Evolutionary conservation across 2,888 invertebrate species (phyloP).

Genomic region (Petrolisthes manimaculis): DNA sequence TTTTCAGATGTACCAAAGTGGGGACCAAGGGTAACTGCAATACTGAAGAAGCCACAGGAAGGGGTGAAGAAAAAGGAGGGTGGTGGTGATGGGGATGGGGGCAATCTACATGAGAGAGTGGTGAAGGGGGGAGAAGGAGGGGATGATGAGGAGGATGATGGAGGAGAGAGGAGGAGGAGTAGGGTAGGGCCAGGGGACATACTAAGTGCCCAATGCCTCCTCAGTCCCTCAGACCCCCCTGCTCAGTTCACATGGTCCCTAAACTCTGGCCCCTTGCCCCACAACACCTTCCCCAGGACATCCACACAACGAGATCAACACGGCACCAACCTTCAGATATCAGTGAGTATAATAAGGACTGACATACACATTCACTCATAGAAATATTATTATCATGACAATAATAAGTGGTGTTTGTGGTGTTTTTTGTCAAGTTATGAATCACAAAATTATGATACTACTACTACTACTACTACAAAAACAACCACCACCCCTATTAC

Average conservation of each 20-base stretch:
- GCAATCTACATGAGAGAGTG: not conserved
- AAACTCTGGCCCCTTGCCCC: slow-evolving; percentile 1
- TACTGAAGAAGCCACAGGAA: too few species aligned
- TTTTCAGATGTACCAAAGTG: slow-evolving; percentile 30
- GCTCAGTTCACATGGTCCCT: slow-evolving; percentile 29
- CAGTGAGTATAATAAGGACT: not conserved
- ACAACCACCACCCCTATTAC: too few species aligned
- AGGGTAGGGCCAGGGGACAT: slow-evolving; percentile 40
- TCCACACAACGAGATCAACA: slow-evolving; percentile 20
- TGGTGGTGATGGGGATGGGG: not conserved
- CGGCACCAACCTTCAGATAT: slow-evolving; percentile 26
- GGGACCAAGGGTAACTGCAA: slow-evolving; percentile 20
- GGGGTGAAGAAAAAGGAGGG: not conserved
- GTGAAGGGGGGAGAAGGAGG: not conserved
- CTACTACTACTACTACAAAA: too few species aligned
- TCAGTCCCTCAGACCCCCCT: slow-evolving; percentile 37
- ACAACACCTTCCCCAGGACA: slow-evolving; percentile 2
- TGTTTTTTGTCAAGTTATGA: not conserved
- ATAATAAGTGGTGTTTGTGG: not conserved
- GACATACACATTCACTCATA: not conserved
- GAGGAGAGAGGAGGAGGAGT: not conserved
- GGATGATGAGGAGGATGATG: not conserved
- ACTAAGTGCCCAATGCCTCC: slow-evolving; percentile 18
- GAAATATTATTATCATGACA: not conserved
- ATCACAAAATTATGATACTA: not conserved